Evolutionary conservation across 2,113 vertebrate species (phyloP), one percentile per base, ranked within the genome.

Genomic region (Platichthys stellatus): DNA sequence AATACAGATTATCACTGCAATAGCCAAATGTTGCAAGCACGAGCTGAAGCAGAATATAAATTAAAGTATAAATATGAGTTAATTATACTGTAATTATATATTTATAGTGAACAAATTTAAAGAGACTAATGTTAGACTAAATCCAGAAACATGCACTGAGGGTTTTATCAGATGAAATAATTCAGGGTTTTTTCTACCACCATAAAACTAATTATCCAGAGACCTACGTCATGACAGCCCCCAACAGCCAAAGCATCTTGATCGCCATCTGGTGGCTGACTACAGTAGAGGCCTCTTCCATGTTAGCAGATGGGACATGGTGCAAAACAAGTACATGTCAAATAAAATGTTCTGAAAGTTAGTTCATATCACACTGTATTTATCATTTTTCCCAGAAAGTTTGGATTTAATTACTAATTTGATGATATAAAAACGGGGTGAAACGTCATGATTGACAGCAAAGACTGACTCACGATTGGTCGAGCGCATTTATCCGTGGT

Each of bases 61-160:
- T 23, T 20, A 28, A 31, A 74, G 35, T 26, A 45, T 1, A 63
- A 64, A 51, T 54, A 54, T 51, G 49, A 51, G 11, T 69, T 35
- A 54, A 73, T 31, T 43, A 21, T 15, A 58, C n/a, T n/a, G 15
- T 23, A 61, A 69, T 78, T 74, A 18, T 24, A 31, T 15, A 47
- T 61, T 59, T 54, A 76, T 64, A 2, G 40, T 54, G 24, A 49
- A 51, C 26, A 65, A 61, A 63, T 23, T n/a, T 35, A 75, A 28
- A 70, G 14, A 31, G 58, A 60, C 58, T 7, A 57, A 23, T 57
- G 18, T 28, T 13, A 60, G 58, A 31, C 23, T 26, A 31, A 28
- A 31, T 15, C 18, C 57, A 59, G 20, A 51, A 24, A 67, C 21
- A 53, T 66, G 26, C 26, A n/a, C 5, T 23, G 23, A 2, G 51